Percentiles rank a stretch among this genome's conserved stretches.
Conservation (phyloP, 2,888 invertebrate species). For the Odontothrips loti region DNA sequence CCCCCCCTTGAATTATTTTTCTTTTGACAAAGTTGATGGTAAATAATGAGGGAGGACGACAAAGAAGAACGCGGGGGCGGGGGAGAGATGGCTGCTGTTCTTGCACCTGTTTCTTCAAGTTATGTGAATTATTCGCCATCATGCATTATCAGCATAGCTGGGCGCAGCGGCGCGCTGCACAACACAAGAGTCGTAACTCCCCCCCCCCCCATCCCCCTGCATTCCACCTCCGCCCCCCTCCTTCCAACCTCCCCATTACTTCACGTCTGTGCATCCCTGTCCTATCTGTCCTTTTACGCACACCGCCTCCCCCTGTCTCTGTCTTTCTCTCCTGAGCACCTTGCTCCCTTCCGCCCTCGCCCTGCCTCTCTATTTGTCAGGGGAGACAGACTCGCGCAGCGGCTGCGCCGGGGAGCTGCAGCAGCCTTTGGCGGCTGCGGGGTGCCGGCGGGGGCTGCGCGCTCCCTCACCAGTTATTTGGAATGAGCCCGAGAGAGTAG, state of each 20-base stretch:
- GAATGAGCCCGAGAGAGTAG: no score
- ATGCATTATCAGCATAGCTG: neutral
- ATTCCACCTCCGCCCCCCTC: no score
- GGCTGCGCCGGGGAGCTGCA: no score
- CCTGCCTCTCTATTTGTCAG: neutral
- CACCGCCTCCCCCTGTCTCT: neutral
- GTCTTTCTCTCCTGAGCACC: neutral
- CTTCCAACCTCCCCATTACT: no score
- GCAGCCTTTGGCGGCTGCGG: no score
- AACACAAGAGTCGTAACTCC: neutral
- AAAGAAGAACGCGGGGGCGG: neutral
- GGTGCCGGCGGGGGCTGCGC: no score
- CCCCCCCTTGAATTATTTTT: neutral
- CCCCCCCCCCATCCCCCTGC: no score
- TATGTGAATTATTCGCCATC: neutral
- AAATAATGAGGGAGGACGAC: no score
- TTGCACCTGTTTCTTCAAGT: neutral
- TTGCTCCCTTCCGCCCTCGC: neutral
- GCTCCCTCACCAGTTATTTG: no score
- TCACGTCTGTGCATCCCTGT: neutral
- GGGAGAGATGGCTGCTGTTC: neutral
- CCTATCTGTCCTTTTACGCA: neutral
- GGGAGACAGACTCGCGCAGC: neutral
- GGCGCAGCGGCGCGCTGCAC: neutral
- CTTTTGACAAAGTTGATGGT: neutral